Evolutionary conservation across 2,888 invertebrate genomes (phyloP).

Genomic region (Pyrochroa serraticornis): DNA sequence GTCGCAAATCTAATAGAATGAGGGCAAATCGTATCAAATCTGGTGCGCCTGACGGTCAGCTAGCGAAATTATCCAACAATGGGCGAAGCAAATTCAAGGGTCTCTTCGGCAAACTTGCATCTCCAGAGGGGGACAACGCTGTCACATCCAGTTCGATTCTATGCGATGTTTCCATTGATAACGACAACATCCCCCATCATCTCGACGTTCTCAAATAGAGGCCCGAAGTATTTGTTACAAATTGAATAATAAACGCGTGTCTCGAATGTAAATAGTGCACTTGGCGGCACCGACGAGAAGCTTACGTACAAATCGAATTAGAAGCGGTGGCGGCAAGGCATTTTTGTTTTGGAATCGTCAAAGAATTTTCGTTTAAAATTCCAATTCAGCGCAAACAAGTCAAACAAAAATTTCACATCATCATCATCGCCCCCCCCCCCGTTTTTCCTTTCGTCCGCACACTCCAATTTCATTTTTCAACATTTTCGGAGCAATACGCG

Average conservation of each 20-base stretch:
- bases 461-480: constrained; percentile 23
- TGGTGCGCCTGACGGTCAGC: no score
- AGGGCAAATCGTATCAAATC: no score
- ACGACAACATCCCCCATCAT: constrained; percentile 15
- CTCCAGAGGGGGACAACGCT: constrained; percentile 10
- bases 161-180: constrained; percentile 21
- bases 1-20: no score
- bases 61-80: no score
- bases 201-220: constrained; percentile 9
- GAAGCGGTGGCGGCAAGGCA: neutral
- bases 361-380: constrained; percentile 13
- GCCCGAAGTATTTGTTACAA: constrained; percentile 32
- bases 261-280: constrained; percentile 26
- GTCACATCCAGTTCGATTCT: constrained; percentile 21
- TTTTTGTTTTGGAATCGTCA: no score
- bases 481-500: constrained; percentile 19
- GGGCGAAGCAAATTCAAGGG: no score
- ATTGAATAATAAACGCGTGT: constrained; percentile 31
- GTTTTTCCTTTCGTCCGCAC: constrained; percentile 7
- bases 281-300: constrained; percentile 7
- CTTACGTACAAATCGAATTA: constrained; percentile 8
- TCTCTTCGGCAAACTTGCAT: neutral
- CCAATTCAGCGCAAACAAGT: constrained; percentile 9
- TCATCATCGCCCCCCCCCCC: constrained; percentile 9
- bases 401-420: constrained; percentile 20